Evolutionary conservation across 2,888 invertebrate species (phyloP), one percentile per base, ranked within the genome.

Genomic region (Pocota personata): DNA sequence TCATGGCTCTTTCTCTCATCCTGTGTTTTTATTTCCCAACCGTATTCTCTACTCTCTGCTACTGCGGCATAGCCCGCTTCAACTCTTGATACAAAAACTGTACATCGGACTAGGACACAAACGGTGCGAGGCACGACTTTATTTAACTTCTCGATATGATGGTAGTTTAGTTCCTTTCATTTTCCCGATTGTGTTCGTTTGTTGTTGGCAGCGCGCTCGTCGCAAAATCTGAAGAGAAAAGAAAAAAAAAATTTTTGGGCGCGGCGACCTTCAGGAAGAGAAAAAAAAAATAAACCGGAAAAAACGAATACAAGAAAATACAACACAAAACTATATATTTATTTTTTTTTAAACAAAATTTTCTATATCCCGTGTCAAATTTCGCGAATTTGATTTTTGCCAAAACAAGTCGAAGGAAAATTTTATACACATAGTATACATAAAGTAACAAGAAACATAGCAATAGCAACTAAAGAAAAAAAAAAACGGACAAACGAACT

Each of bases 171-270:
- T 91, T 91, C 90, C 91, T 91, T 92, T 90, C 89, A 89, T 91
- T 90, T 91, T 90, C 90, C 90, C 90, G 89, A 91, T 90, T 90
- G 90, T 90, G 89, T 89, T 90, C 89, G 90, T 90, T 90, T 90
- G 90, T 90, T 89, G 88, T 90, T 89, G 89, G 89, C 89, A 89
- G 89, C 89, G 89, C 90, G 90, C 89, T 89, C 89, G 88, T 88
- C 89, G 88, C 88, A 89, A 88, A 88, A 88, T 84, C 72, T 77
- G 32, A 71, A 77, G 66, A 86, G 80, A 86, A 64, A 87, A 87
- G 84, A 83, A 87, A 82, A 62, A 77, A 62, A 80, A 88, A 78
- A 87, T 80, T 91, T 92, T 91, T 92, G 92, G 92, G 92, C 92
- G 92, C 92, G 92, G 91, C 91, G 91, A 89, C 89, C 89, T 87